Base-by-base conservation (phyloP, 2,888 invertebrate genomes). In the Rhabditophanes sp. region DNA sequence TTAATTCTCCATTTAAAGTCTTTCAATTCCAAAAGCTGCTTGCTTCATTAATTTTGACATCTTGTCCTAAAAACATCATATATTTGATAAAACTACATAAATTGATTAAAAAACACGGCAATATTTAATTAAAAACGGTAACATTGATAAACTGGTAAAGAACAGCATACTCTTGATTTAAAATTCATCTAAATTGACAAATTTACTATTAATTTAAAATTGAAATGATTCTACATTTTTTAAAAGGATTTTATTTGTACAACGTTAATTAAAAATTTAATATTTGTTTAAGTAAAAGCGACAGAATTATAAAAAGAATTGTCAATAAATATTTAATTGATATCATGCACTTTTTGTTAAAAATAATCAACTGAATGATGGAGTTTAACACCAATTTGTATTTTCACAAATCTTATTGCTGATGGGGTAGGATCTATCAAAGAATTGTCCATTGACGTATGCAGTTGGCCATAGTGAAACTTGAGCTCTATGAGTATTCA, bases 381-480 rank as follows among this genome's bases (percentile, higher is more conserved):
- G 12, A 9, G 14, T 32, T 42, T 44, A 59, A 39, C 59, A 59
- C 44, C 48, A 61, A 29, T 45, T 44, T 11, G 60, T 55, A 35
- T 56, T 43, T 34, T 53, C 46, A 35, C 59, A 59, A 18, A 59
- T 42, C 35, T 59, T 53, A 20, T 41, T 42, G 25, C 55, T 53
- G 16, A 58, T 47, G n/a, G 59, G 59, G 35, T 59, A 59, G 29
- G 44, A 46, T 14, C 59, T 46, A 28, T 60, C 60, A 47, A 60
- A 60, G 50, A 60, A 60, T 14, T 50, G 50, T 22, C 60, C 60
- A 35, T 60, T 60, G 5, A 60, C 60, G 39, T 60, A 60, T 37
- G 54, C 56, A 18, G 60, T 60, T 8, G 60, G 60, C 60, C 61
- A 57, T 27, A 60, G 56, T 42, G 53, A 37, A 22, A 53, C 51